Evolutionary conservation across 2,797 vertebrate genomes (phyloP), one percentile per base, ranked within the genome.

Genomic region (Anguilla obscura): DNA sequence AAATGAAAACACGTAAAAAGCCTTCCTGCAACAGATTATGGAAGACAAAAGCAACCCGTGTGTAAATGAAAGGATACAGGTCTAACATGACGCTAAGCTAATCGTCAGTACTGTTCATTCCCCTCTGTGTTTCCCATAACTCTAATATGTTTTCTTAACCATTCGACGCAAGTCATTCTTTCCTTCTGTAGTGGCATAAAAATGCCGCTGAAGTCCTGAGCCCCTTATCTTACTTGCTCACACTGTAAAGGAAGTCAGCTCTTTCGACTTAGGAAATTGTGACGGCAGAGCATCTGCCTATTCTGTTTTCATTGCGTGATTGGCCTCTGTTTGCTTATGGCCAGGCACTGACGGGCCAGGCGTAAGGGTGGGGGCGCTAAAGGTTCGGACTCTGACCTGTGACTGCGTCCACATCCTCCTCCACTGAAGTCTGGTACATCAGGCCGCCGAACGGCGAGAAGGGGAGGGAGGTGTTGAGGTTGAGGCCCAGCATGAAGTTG

Each of bases 401-500:
- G 0, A 99, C 98, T 0, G 97, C 98, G 0, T 98, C 95, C 88
- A 94, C 94, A 86, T 99, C 98, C 0, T 97, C 90, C 54, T 98
- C 98, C 0, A 96, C 94, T 0, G 92, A 91, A 0, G 93, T 92
- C 18, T 95, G 94, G 0, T 86, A 91, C 0, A 86, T 21, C 0
- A 96, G 30, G 3, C 96, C 95, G 12, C 89, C 88, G 85, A 96
- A 87, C 0, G 97, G 96, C 27, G 98, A 98, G 82, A 96, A 94
- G 0, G 97, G 97, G 3, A 97, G 95, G 86, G 93, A 96, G 18
- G 96, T 97, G 91, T 98, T 99, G 91, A 99, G 96, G 94, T 98
- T 99, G 89, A 99, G 92, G 50, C 98, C 98, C 95, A 99, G 88
- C 99, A 99, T 99, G 95, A 99, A 99, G 93, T 99, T 99, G 94